phyloP scores from a whole-genome alignment of 2,113 vertebrate species.

The Tenrec ecaudatus region DNA sequence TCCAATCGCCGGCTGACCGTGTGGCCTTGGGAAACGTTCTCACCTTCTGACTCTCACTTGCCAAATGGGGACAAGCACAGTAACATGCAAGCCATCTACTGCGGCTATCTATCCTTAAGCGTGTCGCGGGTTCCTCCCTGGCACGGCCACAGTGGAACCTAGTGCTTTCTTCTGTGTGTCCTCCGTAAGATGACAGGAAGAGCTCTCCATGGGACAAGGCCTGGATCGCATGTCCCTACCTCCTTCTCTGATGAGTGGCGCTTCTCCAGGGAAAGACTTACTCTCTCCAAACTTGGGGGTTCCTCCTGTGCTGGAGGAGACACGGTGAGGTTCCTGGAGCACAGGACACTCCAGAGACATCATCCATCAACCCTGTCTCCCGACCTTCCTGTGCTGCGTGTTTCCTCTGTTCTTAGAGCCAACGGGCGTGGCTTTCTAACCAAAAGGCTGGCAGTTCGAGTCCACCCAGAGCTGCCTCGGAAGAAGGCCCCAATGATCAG shows the following conservation, averaged over 20 bases:
- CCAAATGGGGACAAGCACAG: not conserved
- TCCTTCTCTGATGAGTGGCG: not conserved
- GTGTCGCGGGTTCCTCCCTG: not conserved
- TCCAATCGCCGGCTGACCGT: fast-evolving
- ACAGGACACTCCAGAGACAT: not conserved
- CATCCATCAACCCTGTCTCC: fast-evolving
- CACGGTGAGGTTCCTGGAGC: not conserved
- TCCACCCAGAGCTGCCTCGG: not conserved
- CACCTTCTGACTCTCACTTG: not conserved
- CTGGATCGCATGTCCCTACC: too few relatives aligned
- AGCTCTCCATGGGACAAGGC: not conserved
- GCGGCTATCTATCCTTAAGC: not conserved
- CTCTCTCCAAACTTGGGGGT: not conserved
- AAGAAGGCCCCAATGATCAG: not conserved
- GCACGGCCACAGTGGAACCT: not conserved
- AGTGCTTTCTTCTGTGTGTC: not conserved
- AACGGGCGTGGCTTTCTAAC: not conserved
- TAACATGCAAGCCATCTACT: not conserved
- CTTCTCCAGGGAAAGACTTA: not conserved
- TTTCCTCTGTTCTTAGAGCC: too few relatives aligned
- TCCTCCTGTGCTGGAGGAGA: too few relatives aligned
- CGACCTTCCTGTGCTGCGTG: too few relatives aligned
- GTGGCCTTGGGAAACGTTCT: not conserved
- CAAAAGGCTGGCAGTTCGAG: not conserved
- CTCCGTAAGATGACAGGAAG: not conserved